Percentiles rank a stretch among this genome's conserved stretches.
Evolutionary conservation across 2,797 vertebrate species (phyloP).

Genomic region (Apogon talboti): DNA sequence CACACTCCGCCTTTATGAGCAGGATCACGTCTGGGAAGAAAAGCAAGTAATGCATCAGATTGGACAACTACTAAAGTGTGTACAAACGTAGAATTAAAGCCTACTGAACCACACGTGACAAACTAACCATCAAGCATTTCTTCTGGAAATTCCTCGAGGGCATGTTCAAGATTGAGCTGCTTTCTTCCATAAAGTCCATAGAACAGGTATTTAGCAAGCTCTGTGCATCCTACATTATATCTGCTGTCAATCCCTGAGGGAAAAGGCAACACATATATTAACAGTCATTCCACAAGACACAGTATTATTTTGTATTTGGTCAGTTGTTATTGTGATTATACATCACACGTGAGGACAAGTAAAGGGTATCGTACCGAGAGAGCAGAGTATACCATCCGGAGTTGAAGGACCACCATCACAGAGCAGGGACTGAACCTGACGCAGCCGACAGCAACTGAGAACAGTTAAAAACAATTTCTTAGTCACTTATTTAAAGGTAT

Average conservation of each 20-base stretch:
- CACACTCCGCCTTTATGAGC: slow-evolving; percentile 92
- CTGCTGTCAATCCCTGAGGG: slow-evolving; percentile 94
- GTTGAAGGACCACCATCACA: slow-evolving; percentile 76
- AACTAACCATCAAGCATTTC: slow-evolving; percentile 94
- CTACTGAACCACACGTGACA: not conserved
- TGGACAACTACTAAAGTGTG: not conserved
- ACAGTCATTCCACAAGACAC: not conserved
- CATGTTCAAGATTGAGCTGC: slow-evolving; percentile 85
- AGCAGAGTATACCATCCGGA: slow-evolving; percentile 94
- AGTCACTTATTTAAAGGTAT: not conserved
- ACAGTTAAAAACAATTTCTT: not conserved
- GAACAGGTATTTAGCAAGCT: slow-evolving; percentile 94
- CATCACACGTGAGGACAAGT: too few species aligned
- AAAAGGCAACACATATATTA: not conserved
- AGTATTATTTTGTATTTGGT: too few species aligned
- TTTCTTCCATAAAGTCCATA: slow-evolving; percentile 91
- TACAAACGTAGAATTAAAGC: slow-evolving; percentile 2
- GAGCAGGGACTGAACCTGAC: slow-evolving; percentile 91
- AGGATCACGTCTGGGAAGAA: slow-evolving; percentile 90
- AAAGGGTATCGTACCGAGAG: slow-evolving; percentile 86
- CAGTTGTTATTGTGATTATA: too few species aligned
- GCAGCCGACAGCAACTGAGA: slow-evolving; percentile 90
- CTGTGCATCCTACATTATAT: slow-evolving; percentile 95
- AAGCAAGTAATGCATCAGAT: slow-evolving; percentile 6
- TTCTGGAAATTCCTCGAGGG: slow-evolving; percentile 90